A percentile compares a stretch with the other conserved stretches of the same genome.
phyloP scores from a whole-genome alignment of 1,140 invertebrate species.

The Drosophila takahashii region DNA sequence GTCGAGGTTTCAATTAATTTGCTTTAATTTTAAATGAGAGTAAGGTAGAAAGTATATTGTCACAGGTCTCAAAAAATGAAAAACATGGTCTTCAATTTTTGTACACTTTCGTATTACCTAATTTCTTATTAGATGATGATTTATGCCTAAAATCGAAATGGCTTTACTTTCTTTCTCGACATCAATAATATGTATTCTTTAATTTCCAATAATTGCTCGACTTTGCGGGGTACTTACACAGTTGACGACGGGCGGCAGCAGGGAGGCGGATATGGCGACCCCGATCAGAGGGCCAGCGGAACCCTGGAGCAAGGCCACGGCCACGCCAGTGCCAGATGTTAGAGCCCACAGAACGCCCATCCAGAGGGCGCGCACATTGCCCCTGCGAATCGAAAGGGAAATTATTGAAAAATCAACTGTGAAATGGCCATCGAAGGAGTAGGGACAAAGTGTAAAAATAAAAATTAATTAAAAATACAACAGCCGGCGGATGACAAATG shows the following conservation, averaged over 20 bases:
- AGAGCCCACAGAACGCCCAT: constrained; percentile 90
- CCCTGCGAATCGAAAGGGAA: constrained; percentile 84
- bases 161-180: too few species aligned
- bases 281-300: constrained; percentile 94
- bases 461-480: constrained; percentile 78
- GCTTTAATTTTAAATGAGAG: too few species aligned
- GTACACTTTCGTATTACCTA: too few species aligned
- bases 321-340: constrained; percentile 91
- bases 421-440: constrained; percentile 13
- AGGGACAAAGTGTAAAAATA: constrained; percentile 14
- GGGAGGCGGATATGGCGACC: constrained; percentile 94
- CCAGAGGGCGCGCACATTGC: constrained; percentile 89
- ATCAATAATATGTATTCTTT: neutral
- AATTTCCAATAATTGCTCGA: neutral
- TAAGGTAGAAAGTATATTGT: too few species aligned
- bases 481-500: constrained; percentile 63
- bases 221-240: constrained; percentile 87
- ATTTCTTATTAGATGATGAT: too few species aligned
- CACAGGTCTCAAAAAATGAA: too few species aligned
- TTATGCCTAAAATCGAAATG: too few species aligned
- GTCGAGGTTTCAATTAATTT: too few species aligned
- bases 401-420: constrained; percentile 63
- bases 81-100: too few species aligned
- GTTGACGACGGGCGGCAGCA: constrained; percentile 94
- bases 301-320: constrained; percentile 93